Conservation (phyloP, 2,797 vertebrate genomes). For the Malurus splendens region DNA sequence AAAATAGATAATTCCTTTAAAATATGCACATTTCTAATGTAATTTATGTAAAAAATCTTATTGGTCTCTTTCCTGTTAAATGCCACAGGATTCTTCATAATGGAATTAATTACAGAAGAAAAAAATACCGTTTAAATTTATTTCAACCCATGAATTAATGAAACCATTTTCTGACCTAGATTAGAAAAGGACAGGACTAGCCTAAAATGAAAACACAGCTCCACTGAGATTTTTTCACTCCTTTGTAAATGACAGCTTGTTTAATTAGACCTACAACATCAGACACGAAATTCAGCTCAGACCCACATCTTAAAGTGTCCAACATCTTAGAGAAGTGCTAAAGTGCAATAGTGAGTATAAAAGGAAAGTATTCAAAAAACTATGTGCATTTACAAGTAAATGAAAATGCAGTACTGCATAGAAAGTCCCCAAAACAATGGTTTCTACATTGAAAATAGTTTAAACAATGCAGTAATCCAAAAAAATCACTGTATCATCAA, state of each 20-base stretch:
- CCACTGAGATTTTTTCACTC: background rate
- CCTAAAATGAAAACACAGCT: background rate
- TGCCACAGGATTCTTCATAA: background rate
- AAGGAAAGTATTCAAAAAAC: background rate
- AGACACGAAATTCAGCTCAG: background rate
- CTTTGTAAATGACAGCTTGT: background rate
- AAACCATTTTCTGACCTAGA: background rate
- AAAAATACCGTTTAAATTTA: background rate
- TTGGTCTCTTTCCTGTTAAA: background rate
- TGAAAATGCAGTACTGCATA: background rate
- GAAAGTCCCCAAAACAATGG: background rate
- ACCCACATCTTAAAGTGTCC: background rate
- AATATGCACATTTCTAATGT: constrained; percentile 6
- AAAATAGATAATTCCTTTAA: background rate
- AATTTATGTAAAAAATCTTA: constrained; percentile 3
- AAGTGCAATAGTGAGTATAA: background rate
- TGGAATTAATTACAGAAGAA: constrained; percentile 1
- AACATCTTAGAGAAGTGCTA: background rate
- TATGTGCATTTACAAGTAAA: background rate
- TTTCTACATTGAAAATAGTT: background rate
- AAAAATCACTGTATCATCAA: background rate
- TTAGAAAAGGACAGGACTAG: background rate
- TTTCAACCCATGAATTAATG: background rate
- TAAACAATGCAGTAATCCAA: background rate
- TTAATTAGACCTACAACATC: background rate